Evolutionary conservation across 2,113 vertebrate species (phyloP).

Genomic region (Mus pahari): DNA sequence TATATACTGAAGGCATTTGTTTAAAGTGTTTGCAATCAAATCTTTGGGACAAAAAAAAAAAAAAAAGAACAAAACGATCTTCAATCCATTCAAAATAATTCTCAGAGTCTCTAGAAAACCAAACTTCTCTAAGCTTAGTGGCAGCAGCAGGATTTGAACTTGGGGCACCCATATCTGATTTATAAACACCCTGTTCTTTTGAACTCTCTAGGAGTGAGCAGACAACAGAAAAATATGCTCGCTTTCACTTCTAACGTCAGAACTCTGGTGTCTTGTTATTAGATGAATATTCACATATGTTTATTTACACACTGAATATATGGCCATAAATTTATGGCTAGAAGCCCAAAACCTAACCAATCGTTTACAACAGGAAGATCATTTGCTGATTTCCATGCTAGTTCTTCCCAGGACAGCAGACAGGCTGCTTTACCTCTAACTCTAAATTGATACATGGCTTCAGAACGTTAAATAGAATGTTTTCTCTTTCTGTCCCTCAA

Average conservation of each 20-base stretch:
- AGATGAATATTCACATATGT: not conserved
- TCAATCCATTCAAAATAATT: not conserved
- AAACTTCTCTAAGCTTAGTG: not conserved
- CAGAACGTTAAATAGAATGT: not conserved
- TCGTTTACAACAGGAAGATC: not conserved
- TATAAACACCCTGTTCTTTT: not conserved
- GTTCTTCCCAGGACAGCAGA: not conserved
- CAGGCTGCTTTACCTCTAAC: not conserved
- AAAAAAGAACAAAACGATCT: not conserved
- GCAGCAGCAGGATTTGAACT: conserved; percentile 16
- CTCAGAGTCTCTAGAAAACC: not conserved
- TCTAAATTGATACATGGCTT: not conserved
- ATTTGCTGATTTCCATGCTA: not conserved
- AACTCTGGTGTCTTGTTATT: not conserved
- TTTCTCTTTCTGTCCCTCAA: not conserved
- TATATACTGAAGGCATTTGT: too few species aligned
- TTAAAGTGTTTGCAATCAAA: too few species aligned
- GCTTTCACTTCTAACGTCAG: not conserved
- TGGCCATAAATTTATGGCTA: not conserved
- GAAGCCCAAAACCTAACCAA: not conserved
- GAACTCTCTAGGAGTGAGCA: not conserved
- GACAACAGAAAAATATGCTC: not conserved
- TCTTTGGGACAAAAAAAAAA: too few species aligned
- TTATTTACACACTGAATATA: not conserved
- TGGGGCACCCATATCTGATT: not conserved